A percentile compares a stretch with the other conserved stretches of the same genome.
These are phyloP conservation scores for Alouatta palliata DNA, from an alignment of 2,113 vertebrate species.

Conservation along the genomic window DNA sequence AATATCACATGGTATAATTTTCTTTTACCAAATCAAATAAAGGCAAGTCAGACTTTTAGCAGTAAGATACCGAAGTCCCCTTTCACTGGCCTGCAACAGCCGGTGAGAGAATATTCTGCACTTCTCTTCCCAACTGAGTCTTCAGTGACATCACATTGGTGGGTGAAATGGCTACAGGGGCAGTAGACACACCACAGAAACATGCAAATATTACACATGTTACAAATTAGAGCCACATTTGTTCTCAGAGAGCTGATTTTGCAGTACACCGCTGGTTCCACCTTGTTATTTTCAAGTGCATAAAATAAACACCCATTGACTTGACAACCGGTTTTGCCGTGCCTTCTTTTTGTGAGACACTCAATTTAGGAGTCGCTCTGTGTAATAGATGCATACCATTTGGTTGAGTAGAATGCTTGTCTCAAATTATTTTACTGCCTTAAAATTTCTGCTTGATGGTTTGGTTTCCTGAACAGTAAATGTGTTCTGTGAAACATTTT, in stretches of 20 bases:
- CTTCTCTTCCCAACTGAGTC: not conserved
- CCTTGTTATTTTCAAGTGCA: conserved; percentile 2
- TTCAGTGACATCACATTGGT: not conserved
- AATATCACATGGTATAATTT: not conserved
- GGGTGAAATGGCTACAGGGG: not conserved
- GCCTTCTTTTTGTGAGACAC: not conserved
- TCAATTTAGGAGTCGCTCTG: conserved; percentile 2
- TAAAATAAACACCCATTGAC: not conserved
- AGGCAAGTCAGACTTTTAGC: not conserved
- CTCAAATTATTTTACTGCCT: conserved; percentile 59
- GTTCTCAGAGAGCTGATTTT: not conserved
- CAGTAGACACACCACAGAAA: not conserved
- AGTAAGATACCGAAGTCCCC: accelerated
- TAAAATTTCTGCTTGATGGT: conserved; percentile 61
- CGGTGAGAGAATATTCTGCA: not conserved
- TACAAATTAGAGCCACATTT: not conserved
- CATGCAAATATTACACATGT: not conserved
- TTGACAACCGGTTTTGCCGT: not conserved
- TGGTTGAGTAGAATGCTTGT: conserved; percentile 8
- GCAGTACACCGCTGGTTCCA: not conserved
- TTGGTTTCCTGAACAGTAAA: conserved; percentile 54
- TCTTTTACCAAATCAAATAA: not conserved
- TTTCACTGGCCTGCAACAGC: not conserved
- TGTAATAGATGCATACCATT: conserved; percentile 9
- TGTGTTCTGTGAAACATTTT: conserved; percentile 52